phyloP scores from a whole-genome alignment of 2,888 invertebrate genomes.

The Ceramica pisi region DNA sequence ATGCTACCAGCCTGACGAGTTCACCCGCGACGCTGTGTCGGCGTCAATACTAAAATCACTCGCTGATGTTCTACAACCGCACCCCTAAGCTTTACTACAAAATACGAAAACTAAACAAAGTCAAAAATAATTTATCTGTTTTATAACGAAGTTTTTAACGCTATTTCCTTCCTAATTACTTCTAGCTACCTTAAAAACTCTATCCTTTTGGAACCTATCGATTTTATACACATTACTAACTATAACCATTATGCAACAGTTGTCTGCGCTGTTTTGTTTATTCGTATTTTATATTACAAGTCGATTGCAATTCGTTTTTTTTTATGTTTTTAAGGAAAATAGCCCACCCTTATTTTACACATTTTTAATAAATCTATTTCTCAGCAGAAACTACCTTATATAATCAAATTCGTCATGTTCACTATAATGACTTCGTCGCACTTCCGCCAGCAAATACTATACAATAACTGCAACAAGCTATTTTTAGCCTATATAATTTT shows the following conservation, averaged over 20 bases:
- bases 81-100: conserved; percentile 66
- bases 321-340: conserved; percentile 65
- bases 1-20: conserved; percentile 20
- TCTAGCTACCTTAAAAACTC: conserved; percentile 85
- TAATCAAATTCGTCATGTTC: conserved; percentile 65
- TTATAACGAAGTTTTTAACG: conserved; percentile 78
- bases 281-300: conserved; percentile 64
- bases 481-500: conserved; percentile 36
- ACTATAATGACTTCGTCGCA: conserved; percentile 55
- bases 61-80: conserved; percentile 42
- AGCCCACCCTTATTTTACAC: conserved; percentile 55
- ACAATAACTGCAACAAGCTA: conserved; percentile 34
- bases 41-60: conserved; percentile 39
- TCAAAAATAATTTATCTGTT: conserved; percentile 79
- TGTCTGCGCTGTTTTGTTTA: conserved; percentile 58
- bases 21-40: conserved; percentile 21
- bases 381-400: conserved; percentile 62
- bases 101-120: conserved; percentile 76
- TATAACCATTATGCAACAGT: conserved; percentile 58
- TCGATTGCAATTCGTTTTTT: conserved; percentile 56
- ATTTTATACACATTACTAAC: conserved; percentile 71
- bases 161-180: conserved; percentile 82
- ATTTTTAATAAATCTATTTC: conserved; percentile 55
- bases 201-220: conserved; percentile 73
- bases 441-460: conserved; percentile 55